Conservation (phyloP, 2,113 vertebrate genomes). For the Cromileptes altivelis region DNA sequence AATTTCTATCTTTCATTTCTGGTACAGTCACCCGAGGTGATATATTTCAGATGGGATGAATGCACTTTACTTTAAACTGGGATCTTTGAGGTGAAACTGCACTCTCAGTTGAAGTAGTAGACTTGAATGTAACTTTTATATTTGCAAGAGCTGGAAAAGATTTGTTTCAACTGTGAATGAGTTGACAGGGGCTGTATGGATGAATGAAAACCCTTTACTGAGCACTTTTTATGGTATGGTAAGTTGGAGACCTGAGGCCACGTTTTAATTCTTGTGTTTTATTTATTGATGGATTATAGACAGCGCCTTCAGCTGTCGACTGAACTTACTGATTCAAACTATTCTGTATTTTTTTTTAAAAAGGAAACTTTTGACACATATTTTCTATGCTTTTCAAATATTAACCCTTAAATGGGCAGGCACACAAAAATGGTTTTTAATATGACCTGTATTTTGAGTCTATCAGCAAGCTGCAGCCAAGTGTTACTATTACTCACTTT, state of each 20-base stretch:
- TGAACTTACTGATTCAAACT: no score
- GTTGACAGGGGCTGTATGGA: neutral
- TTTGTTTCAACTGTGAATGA: constrained; percentile 1
- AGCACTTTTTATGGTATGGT: neutral
- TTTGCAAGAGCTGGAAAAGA: constrained; percentile 12
- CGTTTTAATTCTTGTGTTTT: no score
- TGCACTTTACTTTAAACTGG: constrained; percentile 4
- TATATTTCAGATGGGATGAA: neutral
- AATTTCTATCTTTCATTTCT: constrained; percentile 15
- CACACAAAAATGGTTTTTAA: no score
- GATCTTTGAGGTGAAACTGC: constrained; percentile 22
- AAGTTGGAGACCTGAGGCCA: neutral
- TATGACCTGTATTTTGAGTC: no score
- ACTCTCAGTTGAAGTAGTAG: constrained; percentile 8
- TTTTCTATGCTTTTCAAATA: no score
- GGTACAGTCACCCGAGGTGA: constrained; percentile 11
- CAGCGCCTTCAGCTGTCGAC: no score
- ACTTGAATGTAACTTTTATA: constrained; percentile 4
- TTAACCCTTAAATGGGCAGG: no score
- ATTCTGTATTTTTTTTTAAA: no score
- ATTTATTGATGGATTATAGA: no score
- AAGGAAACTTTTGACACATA: no score
- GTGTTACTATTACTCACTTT: no score
- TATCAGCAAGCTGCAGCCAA: no score
- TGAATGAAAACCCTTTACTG: constrained; percentile 1